Base-by-base conservation (phyloP, 2,888 invertebrate genomes). In the Chrysodeixis includens region DNA sequence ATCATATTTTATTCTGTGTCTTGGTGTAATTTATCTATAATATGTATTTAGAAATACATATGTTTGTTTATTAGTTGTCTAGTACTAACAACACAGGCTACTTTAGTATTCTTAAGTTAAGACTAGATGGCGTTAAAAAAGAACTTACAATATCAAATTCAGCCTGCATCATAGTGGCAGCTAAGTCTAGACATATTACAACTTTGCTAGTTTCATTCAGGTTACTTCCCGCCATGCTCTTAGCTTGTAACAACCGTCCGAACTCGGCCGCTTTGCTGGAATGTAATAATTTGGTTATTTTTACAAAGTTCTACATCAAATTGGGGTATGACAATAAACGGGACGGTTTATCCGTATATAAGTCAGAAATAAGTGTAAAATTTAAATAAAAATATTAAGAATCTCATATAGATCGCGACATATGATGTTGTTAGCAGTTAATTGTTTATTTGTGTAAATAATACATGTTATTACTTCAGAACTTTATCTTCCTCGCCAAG, bases 161-260 rank as follows among this genome's bases (percentile, higher is more conserved):
- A 35, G 91, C 88, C 40, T 95, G 95, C 30, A 95, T 81, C n/a
- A 93, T 74, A 9, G 86, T 82, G 6, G 96, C 93, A 35, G 96
- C 96, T 53, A 97, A 85, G 83, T 97, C 96, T 35, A 96, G 86
- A 75, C 96, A 96, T 55, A 97, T 89, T 0, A 96, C 95, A 30
- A 95, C 93, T 90, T 96, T 96, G 6, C 96, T 95, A 10, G 95
- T 95, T 69, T 96, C 96, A 66, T 95, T 96, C 53, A 97, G 86
- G 51, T 91, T 92, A 64, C 86, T 91, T 7, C 91, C 91, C 0
- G 92, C 88, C 16, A 88, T 86, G 0, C 89, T 88, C 79, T 95
- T 96, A 0, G 91, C 91, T 78, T 95, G 93, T 30, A 95, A 83
- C 0, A 95, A 85, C 35, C 96, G 86, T 46, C 95, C 91, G 68